A percentile compares a stretch with the other conserved stretches of the same genome.
These are phyloP conservation scores for Cyaniris semiargus DNA, from an alignment of 2,888 invertebrate species.

Conservation along the genomic window DNA sequence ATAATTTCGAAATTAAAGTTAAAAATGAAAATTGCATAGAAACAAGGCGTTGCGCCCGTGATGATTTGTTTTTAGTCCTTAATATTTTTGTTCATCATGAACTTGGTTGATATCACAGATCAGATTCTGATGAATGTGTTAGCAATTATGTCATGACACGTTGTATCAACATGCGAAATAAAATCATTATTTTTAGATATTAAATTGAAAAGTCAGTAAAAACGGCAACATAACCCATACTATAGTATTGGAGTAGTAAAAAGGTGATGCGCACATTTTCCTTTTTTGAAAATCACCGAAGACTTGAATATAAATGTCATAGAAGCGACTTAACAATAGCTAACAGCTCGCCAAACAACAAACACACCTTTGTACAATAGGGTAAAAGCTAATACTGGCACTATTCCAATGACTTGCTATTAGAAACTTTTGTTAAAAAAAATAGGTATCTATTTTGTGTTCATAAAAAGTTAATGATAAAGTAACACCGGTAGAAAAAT, in stretches of 20 bases:
- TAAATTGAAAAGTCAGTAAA: background rate
- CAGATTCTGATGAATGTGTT: no score
- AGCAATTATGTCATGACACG: no score
- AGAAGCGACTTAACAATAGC: background rate
- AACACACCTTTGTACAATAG: background rate
- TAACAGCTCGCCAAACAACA: background rate
- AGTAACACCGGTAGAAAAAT: constrained; percentile 59
- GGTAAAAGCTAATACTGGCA: background rate
- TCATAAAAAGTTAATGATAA: constrained; percentile 28
- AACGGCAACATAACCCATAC: background rate
- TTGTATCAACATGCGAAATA: no score
- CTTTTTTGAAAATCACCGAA: background rate
- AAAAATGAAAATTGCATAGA: no score
- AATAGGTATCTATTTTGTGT: background rate
- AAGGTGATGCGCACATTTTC: background rate
- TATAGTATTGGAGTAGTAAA: no score
- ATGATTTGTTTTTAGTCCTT: no score
- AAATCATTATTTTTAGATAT: no score
- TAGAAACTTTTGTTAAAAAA: background rate
- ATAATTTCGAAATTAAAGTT: no score
- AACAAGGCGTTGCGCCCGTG: no score
- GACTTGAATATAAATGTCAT: background rate
- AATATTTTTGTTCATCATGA: no score
- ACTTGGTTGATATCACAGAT: no score
- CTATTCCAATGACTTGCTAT: background rate